Percentiles rank a stretch among this genome's conserved stretches.
phyloP scores from a whole-genome alignment of 2,113 vertebrate species.

The Herpetotheres cachinnans region DNA sequence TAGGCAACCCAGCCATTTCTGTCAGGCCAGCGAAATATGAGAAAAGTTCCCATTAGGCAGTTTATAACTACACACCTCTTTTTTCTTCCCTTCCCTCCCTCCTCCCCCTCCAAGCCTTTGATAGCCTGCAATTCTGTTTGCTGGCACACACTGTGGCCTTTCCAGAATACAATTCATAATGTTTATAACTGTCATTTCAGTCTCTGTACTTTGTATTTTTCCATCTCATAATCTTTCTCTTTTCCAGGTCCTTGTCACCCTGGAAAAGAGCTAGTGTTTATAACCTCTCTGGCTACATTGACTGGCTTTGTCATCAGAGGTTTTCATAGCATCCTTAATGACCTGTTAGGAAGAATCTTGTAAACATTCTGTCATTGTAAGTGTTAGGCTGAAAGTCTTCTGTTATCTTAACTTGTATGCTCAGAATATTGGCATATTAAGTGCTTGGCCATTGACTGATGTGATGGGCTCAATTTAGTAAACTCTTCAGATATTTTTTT shows the following conservation, averaged over 20 bases:
- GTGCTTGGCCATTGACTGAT: neutral
- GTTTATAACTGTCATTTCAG: conserved; percentile 31
- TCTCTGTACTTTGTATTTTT: conserved; percentile 6
- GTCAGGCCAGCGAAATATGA: neutral
- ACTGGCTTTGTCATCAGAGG: conserved; percentile 1
- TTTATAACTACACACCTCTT: neutral
- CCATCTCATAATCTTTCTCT: conserved; percentile 14
- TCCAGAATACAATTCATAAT: neutral
- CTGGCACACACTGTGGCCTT: neutral
- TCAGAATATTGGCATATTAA: conserved; percentile 44
- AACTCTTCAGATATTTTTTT: neutral
- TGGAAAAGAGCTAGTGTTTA: conserved; percentile 29
- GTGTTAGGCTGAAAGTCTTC: conserved; percentile 19
- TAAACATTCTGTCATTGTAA: conserved; percentile 47
- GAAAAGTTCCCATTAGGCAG: neutral
- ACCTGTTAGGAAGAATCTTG: conserved; percentile 38
- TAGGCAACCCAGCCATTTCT: neutral
- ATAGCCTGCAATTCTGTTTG: neutral
- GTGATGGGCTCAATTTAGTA: neutral
- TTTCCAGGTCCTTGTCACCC: neutral
- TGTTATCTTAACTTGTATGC: conserved; percentile 16
- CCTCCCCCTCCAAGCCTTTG: neutral
- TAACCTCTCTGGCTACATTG: neutral
- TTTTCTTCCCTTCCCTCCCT: neutral
- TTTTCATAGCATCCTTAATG: conserved; percentile 27